These are phyloP conservation scores for Crotalus viridis DNA, from an alignment of 2,113 vertebrate species.

Conservation along the genomic window DNA sequence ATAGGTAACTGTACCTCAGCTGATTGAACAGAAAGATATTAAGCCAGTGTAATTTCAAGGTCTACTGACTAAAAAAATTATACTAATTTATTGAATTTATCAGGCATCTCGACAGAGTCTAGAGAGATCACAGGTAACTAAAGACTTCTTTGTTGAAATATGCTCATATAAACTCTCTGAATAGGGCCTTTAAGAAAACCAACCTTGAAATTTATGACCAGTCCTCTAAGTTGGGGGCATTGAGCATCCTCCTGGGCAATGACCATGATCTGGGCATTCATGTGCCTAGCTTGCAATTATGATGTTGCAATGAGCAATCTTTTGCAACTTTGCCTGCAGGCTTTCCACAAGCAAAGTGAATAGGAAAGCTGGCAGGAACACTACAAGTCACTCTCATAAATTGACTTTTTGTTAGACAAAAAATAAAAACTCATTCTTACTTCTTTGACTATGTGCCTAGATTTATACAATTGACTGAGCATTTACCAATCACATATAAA, in stretches of 20 bases:
- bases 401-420: not conserved
- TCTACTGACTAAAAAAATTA: not conserved
- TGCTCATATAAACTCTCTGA: not conserved
- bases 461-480: slow-evolving; percentile 75
- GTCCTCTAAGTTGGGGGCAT: not conserved
- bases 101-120: not conserved
- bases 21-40: not conserved
- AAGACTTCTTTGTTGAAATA: not conserved
- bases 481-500: slow-evolving; percentile 77
- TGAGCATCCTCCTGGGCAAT: not conserved
- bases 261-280: not conserved
- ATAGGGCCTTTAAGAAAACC: not conserved
- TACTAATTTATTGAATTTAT: not conserved
- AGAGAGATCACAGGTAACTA: not conserved
- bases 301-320: not conserved
- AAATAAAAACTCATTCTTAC: slow-evolving; percentile 27
- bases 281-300: not conserved
- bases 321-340: not conserved
- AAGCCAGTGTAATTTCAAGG: not conserved
- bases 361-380: not conserved
- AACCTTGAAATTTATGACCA: not conserved
- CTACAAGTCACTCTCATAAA: not conserved
- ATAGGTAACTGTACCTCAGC: not conserved
- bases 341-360: not conserved
- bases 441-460: slow-evolving; percentile 22